Percentiles rank a stretch among this genome's conserved stretches.
Conservation (phyloP, 2,888 invertebrate genomes). For the Drosophila cracens region DNA sequence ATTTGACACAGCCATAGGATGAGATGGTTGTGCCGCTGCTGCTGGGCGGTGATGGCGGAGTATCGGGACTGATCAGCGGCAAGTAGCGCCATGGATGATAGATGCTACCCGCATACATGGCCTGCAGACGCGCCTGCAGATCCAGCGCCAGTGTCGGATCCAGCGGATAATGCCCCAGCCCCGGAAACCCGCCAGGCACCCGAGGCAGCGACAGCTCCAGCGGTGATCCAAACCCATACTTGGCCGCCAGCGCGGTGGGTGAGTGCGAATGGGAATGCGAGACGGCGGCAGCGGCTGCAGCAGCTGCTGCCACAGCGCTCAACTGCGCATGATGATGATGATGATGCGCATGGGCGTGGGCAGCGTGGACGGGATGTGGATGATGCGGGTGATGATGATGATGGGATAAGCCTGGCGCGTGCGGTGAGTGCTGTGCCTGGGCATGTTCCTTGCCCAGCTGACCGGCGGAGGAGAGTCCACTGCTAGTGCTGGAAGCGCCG, state of each 20-base stretch:
- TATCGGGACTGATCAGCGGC: slow-evolving; percentile 83
- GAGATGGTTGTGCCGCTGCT: slow-evolving; percentile 82
- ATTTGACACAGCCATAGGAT: slow-evolving; percentile 84
- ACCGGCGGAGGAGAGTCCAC: slow-evolving; percentile 24
- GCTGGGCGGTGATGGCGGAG: slow-evolving; percentile 84
- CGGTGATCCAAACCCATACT: slow-evolving; percentile 84
- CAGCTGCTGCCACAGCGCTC: slow-evolving; percentile 67
- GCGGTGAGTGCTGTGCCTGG: slow-evolving; percentile 63
- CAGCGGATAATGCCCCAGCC: slow-evolving; percentile 82
- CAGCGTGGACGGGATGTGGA: slow-evolving; percentile 56
- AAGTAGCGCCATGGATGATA: slow-evolving; percentile 85
- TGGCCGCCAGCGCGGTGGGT: slow-evolving; percentile 69
- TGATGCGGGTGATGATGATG: slow-evolving; percentile 65
- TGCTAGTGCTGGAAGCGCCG: slow-evolving; percentile 16
- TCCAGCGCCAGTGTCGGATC: slow-evolving; percentile 85
- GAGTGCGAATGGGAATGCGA: slow-evolving; percentile 60
- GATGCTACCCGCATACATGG: slow-evolving; percentile 84
- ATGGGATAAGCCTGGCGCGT: slow-evolving; percentile 35
- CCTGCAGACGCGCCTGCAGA: slow-evolving; percentile 84
- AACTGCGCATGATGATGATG: slow-evolving; percentile 72
- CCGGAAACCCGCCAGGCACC: slow-evolving; percentile 76
- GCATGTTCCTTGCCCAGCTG: slow-evolving; percentile 55
- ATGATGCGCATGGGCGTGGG: slow-evolving; percentile 54
- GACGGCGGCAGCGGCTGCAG: slow-evolving; percentile 52
- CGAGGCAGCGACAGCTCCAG: slow-evolving; percentile 84